Evolutionary conservation across 2,797 vertebrate species (phyloP), one percentile per base, ranked within the genome.

Genomic region (Ataeniobius toweri): DNA sequence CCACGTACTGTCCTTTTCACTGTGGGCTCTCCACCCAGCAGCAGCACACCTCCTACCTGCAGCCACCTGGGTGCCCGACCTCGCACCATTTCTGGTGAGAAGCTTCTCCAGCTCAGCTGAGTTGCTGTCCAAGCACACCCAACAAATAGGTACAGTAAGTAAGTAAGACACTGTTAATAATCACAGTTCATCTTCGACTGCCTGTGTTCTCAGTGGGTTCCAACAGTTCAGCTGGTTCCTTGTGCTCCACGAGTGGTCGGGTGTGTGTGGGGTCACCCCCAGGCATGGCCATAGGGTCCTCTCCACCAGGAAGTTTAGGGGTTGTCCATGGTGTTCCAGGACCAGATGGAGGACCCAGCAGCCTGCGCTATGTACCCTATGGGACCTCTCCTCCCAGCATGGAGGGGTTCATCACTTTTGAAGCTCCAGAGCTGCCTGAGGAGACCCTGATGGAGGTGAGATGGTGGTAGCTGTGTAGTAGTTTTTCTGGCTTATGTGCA

Each of bases 391-490:
- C 98, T 48, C 98, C 98, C 59, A 99, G 97, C 92, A 90, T 99
- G 79, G 98, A 99, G 73, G 98, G 98, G 13, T 98, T 99, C 87
- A 96, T 99, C 92, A 98, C 97, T 48, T 99, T 99, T 28, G 98
- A 99, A 93, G 98, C 98, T 65, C 98, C 98, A 0, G 98, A 99
- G 92, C 95, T 99, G 81, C 98, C 98, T 0, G 98, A 99, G 86
- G 98, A 99, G 92, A 99, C 98, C 0, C 95, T 99, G 75, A 99
- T 99, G 98, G 98, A 99, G 98, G 98, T 99, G 75, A 88, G 89
- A 31, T 20, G 48, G 24, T 22, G 16, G 61, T 12, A 3, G 22
- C 18, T 16, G 4, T 68, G 28, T 36, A 36, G 36, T 36, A 36
- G 36, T 36, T 36, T 36, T 36, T 36, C 36, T 36, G 36, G 36